Conservation (phyloP, 2,888 invertebrate genomes). For the Nymphalis polychloros region DNA sequence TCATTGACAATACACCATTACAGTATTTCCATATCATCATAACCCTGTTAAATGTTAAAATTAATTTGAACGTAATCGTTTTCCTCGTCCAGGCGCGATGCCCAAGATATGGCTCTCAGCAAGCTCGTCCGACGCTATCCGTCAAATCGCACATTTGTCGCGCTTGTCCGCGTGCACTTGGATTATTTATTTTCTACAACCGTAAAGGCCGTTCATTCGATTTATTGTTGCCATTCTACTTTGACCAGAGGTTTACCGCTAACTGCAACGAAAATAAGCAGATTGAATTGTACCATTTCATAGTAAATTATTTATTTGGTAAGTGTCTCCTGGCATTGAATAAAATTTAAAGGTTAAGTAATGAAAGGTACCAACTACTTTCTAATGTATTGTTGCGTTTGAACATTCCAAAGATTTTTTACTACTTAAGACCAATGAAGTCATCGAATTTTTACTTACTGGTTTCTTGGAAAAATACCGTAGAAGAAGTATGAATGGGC, state of each 20-base stretch:
- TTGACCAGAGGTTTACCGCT: constrained; percentile 24
- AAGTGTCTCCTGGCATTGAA: neutral
- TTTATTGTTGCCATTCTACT: constrained; percentile 18
- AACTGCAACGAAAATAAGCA: constrained; percentile 3
- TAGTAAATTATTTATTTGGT: neutral
- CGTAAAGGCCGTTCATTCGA: constrained; percentile 28
- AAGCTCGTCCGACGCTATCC: constrained; percentile 1
- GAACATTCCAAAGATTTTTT: neutral
- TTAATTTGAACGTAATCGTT: too few species aligned
- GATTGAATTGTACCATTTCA: neutral
- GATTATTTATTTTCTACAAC: constrained; percentile 29
- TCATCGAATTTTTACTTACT: neutral
- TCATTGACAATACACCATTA: too few species aligned
- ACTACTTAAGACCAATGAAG: neutral
- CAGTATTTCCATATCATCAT: too few species aligned
- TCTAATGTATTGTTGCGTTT: neutral
- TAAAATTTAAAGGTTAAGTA: neutral
- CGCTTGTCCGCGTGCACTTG: constrained; percentile 9
- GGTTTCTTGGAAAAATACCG: constrained; percentile 19
- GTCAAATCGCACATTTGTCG: constrained; percentile 9
- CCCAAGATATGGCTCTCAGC: neutral
- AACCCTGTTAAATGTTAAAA: too few species aligned
- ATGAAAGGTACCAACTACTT: neutral
- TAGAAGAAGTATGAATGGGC: constrained; percentile 30
- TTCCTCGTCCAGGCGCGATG: neutral